Evolutionary conservation across 2,888 invertebrate species (phyloP).

Genomic region (Sipha maydis): DNA sequence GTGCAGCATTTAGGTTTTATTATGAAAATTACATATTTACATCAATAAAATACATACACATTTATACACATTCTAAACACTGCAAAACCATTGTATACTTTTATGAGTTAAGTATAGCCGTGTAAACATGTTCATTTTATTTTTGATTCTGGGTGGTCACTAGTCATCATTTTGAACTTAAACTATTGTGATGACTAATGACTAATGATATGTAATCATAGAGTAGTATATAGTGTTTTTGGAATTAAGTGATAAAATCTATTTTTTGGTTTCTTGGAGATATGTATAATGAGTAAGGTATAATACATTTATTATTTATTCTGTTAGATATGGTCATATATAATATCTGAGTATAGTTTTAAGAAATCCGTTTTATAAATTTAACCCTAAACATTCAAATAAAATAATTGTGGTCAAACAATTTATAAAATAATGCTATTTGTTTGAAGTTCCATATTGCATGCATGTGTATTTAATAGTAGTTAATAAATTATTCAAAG

Average conservation of each 20-base stretch:
- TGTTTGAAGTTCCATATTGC: not conserved
- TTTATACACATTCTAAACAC: not conserved
- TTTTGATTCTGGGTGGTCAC: slow-evolving; percentile 49
- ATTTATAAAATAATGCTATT: not conserved
- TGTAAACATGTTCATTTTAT: not conserved
- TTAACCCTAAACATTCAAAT: not conserved
- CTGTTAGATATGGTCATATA: not conserved
- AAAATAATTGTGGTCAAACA: not conserved
- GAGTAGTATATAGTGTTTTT: slow-evolving; percentile 34
- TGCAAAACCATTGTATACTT: not conserved
- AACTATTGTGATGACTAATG: not conserved
- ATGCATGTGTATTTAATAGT: not conserved
- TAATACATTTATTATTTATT: not conserved
- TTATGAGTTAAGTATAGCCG: not conserved
- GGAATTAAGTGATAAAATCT: slow-evolving; percentile 15
- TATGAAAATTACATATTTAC: no score
- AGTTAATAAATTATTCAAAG: not conserved
- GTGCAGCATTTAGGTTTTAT: no score
- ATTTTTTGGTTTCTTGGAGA: not conserved
- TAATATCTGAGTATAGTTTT: not conserved
- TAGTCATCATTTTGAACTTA: slow-evolving; percentile 28
- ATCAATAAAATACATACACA: not conserved
- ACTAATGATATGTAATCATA: slow-evolving; percentile 15
- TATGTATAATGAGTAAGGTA: not conserved
- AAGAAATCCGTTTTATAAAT: not conserved